Percentiles rank a stretch among this genome's conserved stretches.
phyloP scores from a whole-genome alignment of 1,140 invertebrate species.

The Atta texana region DNA sequence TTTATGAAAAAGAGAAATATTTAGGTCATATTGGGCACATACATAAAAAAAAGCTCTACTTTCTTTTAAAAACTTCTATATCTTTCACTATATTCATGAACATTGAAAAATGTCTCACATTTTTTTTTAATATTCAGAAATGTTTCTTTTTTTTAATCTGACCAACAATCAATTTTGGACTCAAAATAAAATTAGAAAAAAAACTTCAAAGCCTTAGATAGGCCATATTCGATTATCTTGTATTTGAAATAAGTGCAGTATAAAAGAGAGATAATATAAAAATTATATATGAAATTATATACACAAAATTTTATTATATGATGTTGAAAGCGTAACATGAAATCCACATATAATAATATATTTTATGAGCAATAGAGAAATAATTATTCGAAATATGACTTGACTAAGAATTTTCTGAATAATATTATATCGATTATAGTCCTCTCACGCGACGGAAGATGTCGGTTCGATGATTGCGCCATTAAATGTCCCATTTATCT shows the following conservation, averaged over 20 bases:
- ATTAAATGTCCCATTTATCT: constrained; percentile 60
- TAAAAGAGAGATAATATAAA: neutral
- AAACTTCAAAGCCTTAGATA: too few species aligned
- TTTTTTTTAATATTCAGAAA: too few species aligned
- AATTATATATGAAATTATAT: neutral
- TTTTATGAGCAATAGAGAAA: neutral
- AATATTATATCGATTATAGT: constrained; percentile 52
- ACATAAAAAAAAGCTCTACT: too few species aligned
- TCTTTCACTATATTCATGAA: too few species aligned
- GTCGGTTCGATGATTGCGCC: constrained; percentile 42
- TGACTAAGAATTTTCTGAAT: constrained; percentile 31
- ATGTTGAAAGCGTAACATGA: neutral
- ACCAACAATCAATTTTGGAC: too few species aligned
- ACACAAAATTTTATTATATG: neutral
- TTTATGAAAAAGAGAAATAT: too few species aligned
- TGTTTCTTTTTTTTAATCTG: too few species aligned
- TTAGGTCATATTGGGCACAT: too few species aligned
- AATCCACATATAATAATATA: neutral
- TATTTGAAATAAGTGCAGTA: neutral
- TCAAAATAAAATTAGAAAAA: too few species aligned
- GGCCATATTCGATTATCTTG: too few species aligned
- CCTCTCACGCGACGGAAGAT: constrained; percentile 23
- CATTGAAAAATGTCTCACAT: too few species aligned
- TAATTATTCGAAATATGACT: constrained; percentile 12
- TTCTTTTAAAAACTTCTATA: too few species aligned